phyloP scores from a whole-genome alignment of 92 coral and sea anemone species.

The Parazoanthus atlanticus region DNA sequence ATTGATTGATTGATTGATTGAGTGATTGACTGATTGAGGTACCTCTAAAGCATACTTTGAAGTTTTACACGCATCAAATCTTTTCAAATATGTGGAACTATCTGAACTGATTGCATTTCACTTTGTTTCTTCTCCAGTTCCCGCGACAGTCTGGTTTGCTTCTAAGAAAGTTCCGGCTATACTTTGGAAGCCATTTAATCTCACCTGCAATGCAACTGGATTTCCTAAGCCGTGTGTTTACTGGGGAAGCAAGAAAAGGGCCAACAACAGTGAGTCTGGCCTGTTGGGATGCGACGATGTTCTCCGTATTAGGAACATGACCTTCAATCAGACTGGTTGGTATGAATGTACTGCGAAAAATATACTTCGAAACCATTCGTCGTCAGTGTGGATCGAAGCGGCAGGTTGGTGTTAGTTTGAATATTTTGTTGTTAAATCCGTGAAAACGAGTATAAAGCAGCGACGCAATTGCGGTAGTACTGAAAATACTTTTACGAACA shows the following conservation, averaged over 20 bases:
- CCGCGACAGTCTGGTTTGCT: neutral
- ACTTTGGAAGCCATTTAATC: neutral
- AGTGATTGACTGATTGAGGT: too few species aligned
- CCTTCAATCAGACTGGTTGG: neutral
- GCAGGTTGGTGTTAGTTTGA: neutral
- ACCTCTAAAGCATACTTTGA: too few species aligned
- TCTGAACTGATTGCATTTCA: too few species aligned
- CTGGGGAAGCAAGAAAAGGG: neutral
- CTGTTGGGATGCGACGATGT: neutral
- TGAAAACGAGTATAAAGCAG: too few species aligned
- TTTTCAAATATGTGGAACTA: too few species aligned
- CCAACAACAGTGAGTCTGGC: neutral
- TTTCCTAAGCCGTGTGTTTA: neutral
- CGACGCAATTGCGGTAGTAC: too few species aligned
- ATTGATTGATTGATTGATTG: too few species aligned
- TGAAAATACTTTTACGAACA: too few species aligned
- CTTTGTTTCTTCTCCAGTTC: neutral
- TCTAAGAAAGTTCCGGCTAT: neutral
- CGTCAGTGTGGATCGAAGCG: neutral
- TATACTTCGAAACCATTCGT: neutral
- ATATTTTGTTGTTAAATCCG: neutral
- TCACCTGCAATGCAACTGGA: neutral
- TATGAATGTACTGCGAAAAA: neutral
- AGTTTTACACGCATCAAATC: too few species aligned
- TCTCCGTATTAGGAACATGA: neutral